Conservation (phyloP, 2,113 vertebrate species). For the Mobula hypostoma region DNA sequence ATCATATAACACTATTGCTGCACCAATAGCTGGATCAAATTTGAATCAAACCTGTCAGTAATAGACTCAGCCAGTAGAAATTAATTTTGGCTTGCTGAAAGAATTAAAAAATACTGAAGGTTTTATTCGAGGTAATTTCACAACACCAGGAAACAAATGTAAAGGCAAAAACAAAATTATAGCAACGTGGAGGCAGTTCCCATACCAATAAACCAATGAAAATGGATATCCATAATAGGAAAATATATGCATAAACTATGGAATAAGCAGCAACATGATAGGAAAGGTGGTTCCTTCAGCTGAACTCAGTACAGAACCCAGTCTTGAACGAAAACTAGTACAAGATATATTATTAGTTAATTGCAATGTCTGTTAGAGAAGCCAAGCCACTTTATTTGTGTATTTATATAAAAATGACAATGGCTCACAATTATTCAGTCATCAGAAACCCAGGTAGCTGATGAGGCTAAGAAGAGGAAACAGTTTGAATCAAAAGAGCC, state of each 20-base stretch:
- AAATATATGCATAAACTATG: background rate
- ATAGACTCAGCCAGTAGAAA: too few species aligned
- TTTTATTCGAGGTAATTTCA: too few species aligned
- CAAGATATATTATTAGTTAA: too few species aligned
- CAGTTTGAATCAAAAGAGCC: too few species aligned
- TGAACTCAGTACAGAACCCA: too few species aligned
- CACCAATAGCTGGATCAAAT: background rate
- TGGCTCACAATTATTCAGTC: background rate
- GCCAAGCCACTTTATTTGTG: background rate
- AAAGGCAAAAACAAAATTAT: too few species aligned
- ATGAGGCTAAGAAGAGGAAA: too few species aligned
- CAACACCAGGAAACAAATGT: too few species aligned
- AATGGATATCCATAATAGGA: background rate
- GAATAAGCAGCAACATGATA: background rate
- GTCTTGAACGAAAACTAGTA: background rate
- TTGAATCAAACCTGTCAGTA: background rate
- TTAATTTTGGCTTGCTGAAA: too few species aligned
- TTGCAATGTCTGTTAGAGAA: background rate
- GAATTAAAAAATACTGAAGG: too few species aligned
- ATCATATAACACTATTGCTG: background rate
- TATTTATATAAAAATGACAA: background rate
- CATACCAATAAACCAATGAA: background rate
- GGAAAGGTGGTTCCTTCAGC: background rate
- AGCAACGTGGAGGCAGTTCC: too few species aligned
- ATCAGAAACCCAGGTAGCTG: too few species aligned